Evolutionary conservation across 2,113 vertebrate species (phyloP).

Genomic region (Ahaetulla prasina): DNA sequence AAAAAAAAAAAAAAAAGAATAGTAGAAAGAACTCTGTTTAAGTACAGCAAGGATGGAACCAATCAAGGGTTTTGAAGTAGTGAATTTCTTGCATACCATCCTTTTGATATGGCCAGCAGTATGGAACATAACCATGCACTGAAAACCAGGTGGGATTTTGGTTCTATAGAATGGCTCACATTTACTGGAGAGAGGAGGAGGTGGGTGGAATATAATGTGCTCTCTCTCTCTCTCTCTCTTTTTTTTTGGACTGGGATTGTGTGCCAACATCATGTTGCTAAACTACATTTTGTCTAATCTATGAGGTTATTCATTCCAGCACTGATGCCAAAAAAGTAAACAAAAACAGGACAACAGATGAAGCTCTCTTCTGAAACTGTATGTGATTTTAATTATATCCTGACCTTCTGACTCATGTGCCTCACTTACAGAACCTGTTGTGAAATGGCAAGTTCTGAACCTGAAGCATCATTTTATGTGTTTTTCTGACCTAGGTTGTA

Average conservation of each 20-base stretch:
- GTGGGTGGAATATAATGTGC: not conserved
- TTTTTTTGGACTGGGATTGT: not conserved
- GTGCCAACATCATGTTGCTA: not conserved
- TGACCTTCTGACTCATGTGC: not conserved
- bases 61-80: not conserved
- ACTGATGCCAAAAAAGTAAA: not conserved
- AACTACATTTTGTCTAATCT: not conserved
- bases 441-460: conserved; percentile 3
- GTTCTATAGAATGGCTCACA: not conserved
- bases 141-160: not conserved
- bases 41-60: not conserved
- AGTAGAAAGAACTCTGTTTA: not conserved
- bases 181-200: not conserved
- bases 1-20: too few relatives aligned
- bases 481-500: not conserved
- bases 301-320: not conserved
- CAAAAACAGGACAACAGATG: not conserved
- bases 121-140: not conserved
- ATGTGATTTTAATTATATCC: not conserved
- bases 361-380: not conserved
- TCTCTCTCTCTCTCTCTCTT: not conserved
- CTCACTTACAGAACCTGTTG: not conserved
- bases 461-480: not conserved
- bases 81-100: not conserved
- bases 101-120: not conserved